Evolutionary conservation across 2,113 vertebrate species (phyloP), one percentile per base, ranked within the genome.

Genomic region (Tetrax tetrax): DNA sequence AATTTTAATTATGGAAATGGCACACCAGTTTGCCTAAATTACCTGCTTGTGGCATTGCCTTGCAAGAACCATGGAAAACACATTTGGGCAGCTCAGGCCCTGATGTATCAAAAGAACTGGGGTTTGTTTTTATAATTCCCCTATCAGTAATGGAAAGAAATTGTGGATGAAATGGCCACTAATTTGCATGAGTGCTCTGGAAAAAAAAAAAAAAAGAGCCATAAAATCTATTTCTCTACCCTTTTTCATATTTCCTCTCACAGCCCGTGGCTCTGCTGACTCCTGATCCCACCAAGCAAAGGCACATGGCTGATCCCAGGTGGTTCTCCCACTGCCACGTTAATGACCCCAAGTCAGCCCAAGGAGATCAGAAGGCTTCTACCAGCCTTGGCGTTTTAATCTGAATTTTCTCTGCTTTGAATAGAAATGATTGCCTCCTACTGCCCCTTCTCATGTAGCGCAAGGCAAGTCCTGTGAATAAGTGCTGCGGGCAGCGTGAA

Each of bases 321-420:
- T 0, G 2, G 47, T 81, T 64, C 80, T 75, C 2, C 1, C 43
- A 10, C 22, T 1, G 2, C 38, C 1, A 3, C 64, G 41, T 38
- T 29, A 56, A 43, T 33, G 43, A 29, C 0, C 2, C 19, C 10
- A 78, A 35, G 29, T 43, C 83, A 93, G 47, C 72, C 23, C 31
- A 25, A 77, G 47, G 47, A 66, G 47, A 91, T 60, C 45, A 76
- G 68, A 50, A 82, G 29, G 18, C 78, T 22, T 84, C 51, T 43
- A 18, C 22, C 43, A 77, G n/a, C 45, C n/a, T 35, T 31, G n/a
- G 45, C 16, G 20, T 76, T 87, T 85, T 65, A 71, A 65, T 71
- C 61, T 48, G 33, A 48, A 79, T 45, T 29, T 38, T 54, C 38
- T 91, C 66, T 83, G 61, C 85, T 91, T 71, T 84, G 15, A 70